phyloP scores from a whole-genome alignment of 2,113 vertebrate genomes.

The Balaenoptera acutorostrata region DNA sequence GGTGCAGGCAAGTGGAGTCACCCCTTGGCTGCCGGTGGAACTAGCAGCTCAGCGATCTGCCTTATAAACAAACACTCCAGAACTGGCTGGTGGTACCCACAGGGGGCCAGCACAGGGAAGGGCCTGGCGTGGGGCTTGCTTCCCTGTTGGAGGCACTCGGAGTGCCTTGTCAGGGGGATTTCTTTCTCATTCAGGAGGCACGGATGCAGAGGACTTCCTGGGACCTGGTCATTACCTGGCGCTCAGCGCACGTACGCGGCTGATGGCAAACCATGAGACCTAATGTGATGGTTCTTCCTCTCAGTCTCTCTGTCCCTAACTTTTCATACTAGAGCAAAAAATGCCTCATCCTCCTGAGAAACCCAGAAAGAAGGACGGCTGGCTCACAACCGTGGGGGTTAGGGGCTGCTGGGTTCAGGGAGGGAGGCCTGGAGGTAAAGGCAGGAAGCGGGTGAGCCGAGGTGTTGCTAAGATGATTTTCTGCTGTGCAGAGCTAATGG shows the following conservation, averaged over 20 bases:
- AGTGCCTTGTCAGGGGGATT: conserved; percentile 29
- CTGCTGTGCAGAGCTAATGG: conserved; percentile 72
- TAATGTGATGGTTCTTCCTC: not conserved
- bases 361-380: not conserved
- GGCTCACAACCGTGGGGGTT: not conserved
- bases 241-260: not conserved
- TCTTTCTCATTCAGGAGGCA: conserved; percentile 33
- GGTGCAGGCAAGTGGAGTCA: conserved; percentile 23
- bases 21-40: conserved; percentile 50
- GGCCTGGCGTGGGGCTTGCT: not conserved
- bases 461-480: conserved; percentile 48
- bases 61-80: conserved; percentile 55
- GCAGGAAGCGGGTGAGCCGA: not conserved
- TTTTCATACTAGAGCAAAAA: conserved; percentile 22
- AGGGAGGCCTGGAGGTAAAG: not conserved
- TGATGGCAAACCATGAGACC: not conserved
- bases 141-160: not conserved
- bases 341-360: conserved; percentile 45
- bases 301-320: conserved; percentile 18
- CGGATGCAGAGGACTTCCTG: not conserved
- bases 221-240: not conserved
- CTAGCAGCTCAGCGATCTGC: conserved; percentile 69
- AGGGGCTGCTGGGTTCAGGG: not conserved
- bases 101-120: not conserved
- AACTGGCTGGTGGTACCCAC: not conserved